Conservation (phyloP, 2,888 invertebrate species). For the Zaprionus bogoriensis region DNA sequence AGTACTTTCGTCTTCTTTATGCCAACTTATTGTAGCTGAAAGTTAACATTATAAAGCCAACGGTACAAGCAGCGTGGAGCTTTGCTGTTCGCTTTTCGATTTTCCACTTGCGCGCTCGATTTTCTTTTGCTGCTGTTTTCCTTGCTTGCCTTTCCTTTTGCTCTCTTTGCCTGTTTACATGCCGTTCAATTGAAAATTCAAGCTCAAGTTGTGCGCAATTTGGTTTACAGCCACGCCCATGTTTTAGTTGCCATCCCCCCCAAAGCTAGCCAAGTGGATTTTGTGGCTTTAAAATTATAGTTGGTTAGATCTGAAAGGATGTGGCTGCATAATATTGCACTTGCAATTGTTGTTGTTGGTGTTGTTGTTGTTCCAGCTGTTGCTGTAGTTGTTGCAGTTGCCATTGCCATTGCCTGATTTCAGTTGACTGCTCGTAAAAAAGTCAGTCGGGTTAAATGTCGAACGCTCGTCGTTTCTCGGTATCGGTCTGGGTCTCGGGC, state of each 20-base stretch:
- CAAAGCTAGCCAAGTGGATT: constrained; percentile 33
- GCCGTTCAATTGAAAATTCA: constrained; percentile 50
- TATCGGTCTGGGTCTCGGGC: neutral
- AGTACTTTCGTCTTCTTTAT: neutral
- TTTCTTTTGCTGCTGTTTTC: constrained; percentile 4
- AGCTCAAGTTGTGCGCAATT: constrained; percentile 62
- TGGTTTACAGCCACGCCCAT: constrained; percentile 48
- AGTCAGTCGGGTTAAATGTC: constrained; percentile 60
- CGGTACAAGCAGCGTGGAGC: neutral
- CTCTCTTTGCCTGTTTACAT: constrained; percentile 41
- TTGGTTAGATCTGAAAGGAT: constrained; percentile 54
- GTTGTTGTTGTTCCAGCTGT: constrained; percentile 12
- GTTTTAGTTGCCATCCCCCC: neutral
- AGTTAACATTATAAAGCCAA: neutral
- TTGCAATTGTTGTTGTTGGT: constrained; percentile 2
- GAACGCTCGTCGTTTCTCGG: constrained; percentile 11
- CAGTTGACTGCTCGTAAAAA: constrained; percentile 51
- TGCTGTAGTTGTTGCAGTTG: constrained; percentile 5
- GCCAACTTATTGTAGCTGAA: neutral
- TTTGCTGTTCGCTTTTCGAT: constrained; percentile 29
- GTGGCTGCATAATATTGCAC: constrained; percentile 45
- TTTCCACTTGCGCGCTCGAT: constrained; percentile 51
- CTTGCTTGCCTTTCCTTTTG: neutral
- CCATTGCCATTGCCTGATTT: no score
- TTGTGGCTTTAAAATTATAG: constrained; percentile 69